These are phyloP conservation scores for Scarus forsteni DNA, from an alignment of 2,797 vertebrate genomes.

Conservation along the genomic window DNA sequence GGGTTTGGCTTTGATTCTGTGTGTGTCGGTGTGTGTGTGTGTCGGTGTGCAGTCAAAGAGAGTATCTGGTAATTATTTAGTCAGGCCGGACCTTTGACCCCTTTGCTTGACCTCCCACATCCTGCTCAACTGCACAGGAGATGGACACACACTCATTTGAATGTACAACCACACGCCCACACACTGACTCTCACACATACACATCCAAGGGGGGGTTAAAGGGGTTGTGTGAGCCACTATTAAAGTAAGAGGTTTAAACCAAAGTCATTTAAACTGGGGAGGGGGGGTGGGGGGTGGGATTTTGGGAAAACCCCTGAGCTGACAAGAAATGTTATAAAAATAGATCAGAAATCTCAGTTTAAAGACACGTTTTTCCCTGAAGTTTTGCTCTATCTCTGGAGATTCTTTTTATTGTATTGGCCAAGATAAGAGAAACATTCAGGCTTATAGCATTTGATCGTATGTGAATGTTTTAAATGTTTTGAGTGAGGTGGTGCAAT, in stretches of 20 bases:
- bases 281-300: too few relatives aligned
- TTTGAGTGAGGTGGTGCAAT: too few relatives aligned
- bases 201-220: constrained; percentile 26
- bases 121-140: constrained; percentile 71
- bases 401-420: too few relatives aligned
- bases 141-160: constrained; percentile 69
- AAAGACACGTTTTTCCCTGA: not conserved
- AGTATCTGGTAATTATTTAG: constrained; percentile 84
- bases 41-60: constrained; percentile 51
- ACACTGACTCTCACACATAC: constrained; percentile 27
- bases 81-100: constrained; percentile 78
- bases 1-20: constrained; percentile 32
- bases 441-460: too few relatives aligned
- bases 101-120: constrained; percentile 72
- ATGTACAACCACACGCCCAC: constrained; percentile 47
- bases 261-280: too few relatives aligned
- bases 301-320: constrained; percentile 23
- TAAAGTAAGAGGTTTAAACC: constrained; percentile 46
- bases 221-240: constrained; percentile 41
- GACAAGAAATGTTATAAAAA: constrained; percentile 28
- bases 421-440: too few relatives aligned
- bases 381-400: too few relatives aligned
- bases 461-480: too few relatives aligned
- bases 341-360: constrained; percentile 22
- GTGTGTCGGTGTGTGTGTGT: constrained; percentile 41